Conservation (phyloP, 2,797 vertebrate species). For the Propithecus deckenii region DNA sequence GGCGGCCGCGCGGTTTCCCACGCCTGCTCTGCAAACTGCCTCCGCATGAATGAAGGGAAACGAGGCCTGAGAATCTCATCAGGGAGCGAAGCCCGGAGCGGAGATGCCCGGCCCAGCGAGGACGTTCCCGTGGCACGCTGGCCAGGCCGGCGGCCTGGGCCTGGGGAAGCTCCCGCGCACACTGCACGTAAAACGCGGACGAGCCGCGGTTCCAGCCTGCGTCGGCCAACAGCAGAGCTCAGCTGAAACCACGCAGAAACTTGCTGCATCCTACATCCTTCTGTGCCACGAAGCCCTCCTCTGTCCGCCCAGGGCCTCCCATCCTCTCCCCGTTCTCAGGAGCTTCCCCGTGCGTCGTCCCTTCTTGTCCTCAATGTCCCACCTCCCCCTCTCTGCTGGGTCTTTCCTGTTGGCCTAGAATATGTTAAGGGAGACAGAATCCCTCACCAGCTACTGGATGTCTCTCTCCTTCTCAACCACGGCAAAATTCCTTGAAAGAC, state of each 20-base stretch:
- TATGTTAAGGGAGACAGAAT: not conserved
- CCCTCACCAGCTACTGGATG: not conserved
- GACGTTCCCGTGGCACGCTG: not conserved
- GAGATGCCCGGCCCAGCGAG: constrained; percentile 54
- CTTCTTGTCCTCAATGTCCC: not conserved
- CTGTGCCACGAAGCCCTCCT: not conserved
- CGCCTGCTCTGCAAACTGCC: constrained; percentile 64
- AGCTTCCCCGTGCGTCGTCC: not conserved
- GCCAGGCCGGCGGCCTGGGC: constrained; percentile 28
- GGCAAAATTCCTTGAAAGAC: not conserved
- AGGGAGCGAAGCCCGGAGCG: constrained; percentile 63
- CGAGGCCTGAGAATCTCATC: constrained; percentile 77
- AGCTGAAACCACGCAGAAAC: not conserved
- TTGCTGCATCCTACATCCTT: not conserved
- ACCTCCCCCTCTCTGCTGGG: not conserved
- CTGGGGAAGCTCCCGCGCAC: not conserved
- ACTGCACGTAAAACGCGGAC: not conserved
- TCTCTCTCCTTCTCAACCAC: not conserved
- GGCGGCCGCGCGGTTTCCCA: constrained; percentile 66
- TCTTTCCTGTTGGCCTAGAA: constrained; percentile 19
- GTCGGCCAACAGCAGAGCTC: not conserved
- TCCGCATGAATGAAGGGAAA: constrained; percentile 77
- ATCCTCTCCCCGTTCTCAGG: not conserved
- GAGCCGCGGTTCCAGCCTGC: not conserved
- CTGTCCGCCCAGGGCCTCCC: not conserved